These are phyloP conservation scores for Pogonomyrmex californicus DNA, from an alignment of 1,140 invertebrate species.

Conservation along the genomic window DNA sequence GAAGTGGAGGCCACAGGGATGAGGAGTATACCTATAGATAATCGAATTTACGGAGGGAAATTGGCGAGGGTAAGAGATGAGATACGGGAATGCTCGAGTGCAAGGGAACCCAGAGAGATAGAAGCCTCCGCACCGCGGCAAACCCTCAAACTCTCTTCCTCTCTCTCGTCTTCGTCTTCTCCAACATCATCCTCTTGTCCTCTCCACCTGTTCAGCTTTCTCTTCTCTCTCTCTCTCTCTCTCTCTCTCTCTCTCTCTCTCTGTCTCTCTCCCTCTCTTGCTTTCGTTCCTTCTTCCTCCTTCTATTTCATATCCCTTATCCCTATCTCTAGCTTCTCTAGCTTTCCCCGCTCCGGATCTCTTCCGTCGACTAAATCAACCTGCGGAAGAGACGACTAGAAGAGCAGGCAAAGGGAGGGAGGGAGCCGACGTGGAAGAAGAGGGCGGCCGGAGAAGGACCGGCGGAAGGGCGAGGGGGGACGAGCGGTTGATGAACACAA, in stretches of 20 bases:
- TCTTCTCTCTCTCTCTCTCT: slow-evolving; percentile 24
- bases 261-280: not conserved
- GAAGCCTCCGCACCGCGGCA: slow-evolving; percentile 62
- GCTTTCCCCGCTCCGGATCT: slow-evolving; percentile 45
- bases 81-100: slow-evolving; percentile 47
- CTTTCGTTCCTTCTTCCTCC: not conserved
- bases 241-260: slow-evolving; percentile 8
- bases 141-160: slow-evolving; percentile 70
- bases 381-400: slow-evolving; percentile 66
- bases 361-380: slow-evolving; percentile 66
- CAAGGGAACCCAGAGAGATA: slow-evolving; percentile 65
- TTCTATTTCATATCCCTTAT: slow-evolving; percentile 43
- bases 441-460: slow-evolving; percentile 29
- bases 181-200: slow-evolving; percentile 17
- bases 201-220: slow-evolving; percentile 13
- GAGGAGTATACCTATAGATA: slow-evolving; percentile 83
- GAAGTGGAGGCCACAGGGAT: slow-evolving; percentile 47
- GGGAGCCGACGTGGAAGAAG: slow-evolving; percentile 45
- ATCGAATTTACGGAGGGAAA: slow-evolving; percentile 85
- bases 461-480: slow-evolving; percentile 60
- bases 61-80: slow-evolving; percentile 76
- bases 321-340: slow-evolving; percentile 38
- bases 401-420: slow-evolving; percentile 42
- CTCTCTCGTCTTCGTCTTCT: slow-evolving; percentile 17
- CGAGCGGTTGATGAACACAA: slow-evolving; percentile 78